Percentiles rank a stretch among this genome's conserved stretches.
Evolutionary conservation across 1,140 invertebrate genomes (phyloP).

Genomic region (Drosophila micromelanica): DNA sequence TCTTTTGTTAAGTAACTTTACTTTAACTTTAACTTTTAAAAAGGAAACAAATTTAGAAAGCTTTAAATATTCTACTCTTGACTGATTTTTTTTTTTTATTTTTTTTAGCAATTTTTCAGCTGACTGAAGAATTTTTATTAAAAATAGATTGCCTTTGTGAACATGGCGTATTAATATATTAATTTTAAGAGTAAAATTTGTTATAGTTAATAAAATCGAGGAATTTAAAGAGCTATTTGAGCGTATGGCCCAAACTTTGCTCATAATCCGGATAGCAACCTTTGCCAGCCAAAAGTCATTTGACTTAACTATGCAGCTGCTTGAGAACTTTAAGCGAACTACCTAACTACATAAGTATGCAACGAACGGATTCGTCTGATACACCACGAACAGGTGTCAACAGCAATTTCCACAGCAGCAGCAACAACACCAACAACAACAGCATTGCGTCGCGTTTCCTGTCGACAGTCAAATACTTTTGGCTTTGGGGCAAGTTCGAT

Average conservation of each 20-base stretch:
- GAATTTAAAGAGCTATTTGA: constrained; percentile 1
- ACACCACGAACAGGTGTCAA: constrained; percentile 21
- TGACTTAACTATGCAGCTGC: neutral
- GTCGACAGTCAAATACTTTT: constrained; percentile 36
- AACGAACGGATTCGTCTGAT: constrained; percentile 49
- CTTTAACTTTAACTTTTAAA: too few relatives aligned
- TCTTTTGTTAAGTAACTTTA: neutral
- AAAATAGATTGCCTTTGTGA: neutral
- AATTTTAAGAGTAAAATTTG: constrained; percentile 28
- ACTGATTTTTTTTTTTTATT: constrained; percentile 18
- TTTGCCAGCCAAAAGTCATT: constrained; percentile 19
- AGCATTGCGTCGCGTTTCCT: neutral
- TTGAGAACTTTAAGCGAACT: constrained; percentile 16
- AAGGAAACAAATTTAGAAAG: constrained; percentile 1
- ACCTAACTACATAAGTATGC: neutral
- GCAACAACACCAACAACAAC: constrained; percentile 2
- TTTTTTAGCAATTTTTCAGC: constrained; percentile 44
- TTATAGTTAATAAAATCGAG: constrained; percentile 19
- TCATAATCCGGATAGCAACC: constrained; percentile 2
- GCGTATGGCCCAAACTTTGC: constrained; percentile 1
- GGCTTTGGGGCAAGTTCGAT: constrained; percentile 44
- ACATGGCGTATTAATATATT: too few relatives aligned
- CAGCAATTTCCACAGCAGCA: constrained; percentile 7
- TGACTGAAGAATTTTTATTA: constrained; percentile 58
- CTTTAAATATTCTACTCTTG: constrained; percentile 15